A percentile compares a stretch with the other conserved stretches of the same genome.
These are phyloP conservation scores for Ailuropoda melanoleuca DNA, from an alignment of 2,113 vertebrate species.

Conservation along the genomic window DNA sequence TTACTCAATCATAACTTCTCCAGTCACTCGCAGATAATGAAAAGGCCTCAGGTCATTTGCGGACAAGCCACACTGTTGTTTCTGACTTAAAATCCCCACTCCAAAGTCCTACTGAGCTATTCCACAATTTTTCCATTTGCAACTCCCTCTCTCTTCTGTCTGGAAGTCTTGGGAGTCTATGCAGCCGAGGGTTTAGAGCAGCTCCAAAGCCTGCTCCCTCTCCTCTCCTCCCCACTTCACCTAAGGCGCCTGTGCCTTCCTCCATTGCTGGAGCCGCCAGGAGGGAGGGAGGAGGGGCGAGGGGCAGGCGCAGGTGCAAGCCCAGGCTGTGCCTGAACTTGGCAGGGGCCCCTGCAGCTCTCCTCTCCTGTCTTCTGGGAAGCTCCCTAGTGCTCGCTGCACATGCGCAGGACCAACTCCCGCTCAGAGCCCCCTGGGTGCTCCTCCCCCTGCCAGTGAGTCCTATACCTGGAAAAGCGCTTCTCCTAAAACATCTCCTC, in stretches of 20 bases:
- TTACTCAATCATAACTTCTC: neutral
- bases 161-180: no score
- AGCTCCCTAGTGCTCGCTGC: neutral
- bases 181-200: accelerated
- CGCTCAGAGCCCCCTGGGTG: accelerated
- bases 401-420: accelerated
- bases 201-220: no score
- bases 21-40: neutral
- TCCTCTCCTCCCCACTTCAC: neutral
- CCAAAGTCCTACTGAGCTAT: neutral
- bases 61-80: neutral
- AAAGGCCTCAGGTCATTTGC: neutral
- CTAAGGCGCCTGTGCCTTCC: no score
- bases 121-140: neutral
- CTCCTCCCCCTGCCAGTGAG: accelerated
- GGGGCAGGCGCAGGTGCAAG: neutral
- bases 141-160: neutral
- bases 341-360: neutral
- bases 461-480: neutral
- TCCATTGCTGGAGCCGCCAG: accelerated
- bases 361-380: neutral
- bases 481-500: no score
- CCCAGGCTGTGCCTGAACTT: neutral
- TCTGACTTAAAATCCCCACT: neutral
- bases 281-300: accelerated